phyloP scores from a whole-genome alignment of 1,140 invertebrate genomes.

The Temnothorax curvispinosus region DNA sequence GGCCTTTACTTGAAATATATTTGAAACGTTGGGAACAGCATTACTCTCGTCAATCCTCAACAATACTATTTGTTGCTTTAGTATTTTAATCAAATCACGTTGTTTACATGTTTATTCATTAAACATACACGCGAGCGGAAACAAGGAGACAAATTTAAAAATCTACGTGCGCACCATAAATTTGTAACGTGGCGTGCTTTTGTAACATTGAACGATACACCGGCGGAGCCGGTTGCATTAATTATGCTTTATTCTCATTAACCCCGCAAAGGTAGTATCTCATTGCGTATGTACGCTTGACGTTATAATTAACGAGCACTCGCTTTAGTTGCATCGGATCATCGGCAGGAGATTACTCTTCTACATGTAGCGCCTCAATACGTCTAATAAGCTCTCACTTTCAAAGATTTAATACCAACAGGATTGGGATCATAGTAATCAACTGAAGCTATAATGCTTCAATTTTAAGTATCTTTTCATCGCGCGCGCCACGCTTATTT shows the following conservation, averaged over 20 bases:
- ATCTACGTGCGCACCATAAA: constrained; percentile 23
- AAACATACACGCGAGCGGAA: not conserved
- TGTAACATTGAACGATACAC: constrained; percentile 12
- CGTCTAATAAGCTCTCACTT: constrained; percentile 21
- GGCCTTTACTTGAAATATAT: constrained; percentile 6
- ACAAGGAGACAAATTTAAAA: constrained; percentile 41
- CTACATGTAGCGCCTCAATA: constrained; percentile 12
- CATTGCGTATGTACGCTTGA: constrained; percentile 25
- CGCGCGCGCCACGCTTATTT: not conserved
- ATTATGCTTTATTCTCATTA: constrained; percentile 61
- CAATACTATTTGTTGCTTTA: not conserved
- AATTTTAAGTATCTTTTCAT: constrained; percentile 26
- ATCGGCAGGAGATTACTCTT: constrained; percentile 47
- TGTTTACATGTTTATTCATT: constrained; percentile 25
- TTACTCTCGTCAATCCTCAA: not conserved
- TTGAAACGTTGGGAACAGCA: not conserved
- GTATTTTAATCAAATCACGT: constrained; percentile 15
- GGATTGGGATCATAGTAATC: constrained; percentile 15
- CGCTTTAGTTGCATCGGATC: constrained; percentile 51
- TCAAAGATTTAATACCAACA: constrained; percentile 36
- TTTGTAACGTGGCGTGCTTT: constrained; percentile 11
- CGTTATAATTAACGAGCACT: constrained; percentile 46
- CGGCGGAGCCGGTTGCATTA: constrained; percentile 27
- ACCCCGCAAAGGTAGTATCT: constrained; percentile 35
- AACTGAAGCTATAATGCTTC: not conserved